phyloP scores from a whole-genome alignment of 1,140 invertebrate genomes.

The Saccostrea cuccullata region DNA sequence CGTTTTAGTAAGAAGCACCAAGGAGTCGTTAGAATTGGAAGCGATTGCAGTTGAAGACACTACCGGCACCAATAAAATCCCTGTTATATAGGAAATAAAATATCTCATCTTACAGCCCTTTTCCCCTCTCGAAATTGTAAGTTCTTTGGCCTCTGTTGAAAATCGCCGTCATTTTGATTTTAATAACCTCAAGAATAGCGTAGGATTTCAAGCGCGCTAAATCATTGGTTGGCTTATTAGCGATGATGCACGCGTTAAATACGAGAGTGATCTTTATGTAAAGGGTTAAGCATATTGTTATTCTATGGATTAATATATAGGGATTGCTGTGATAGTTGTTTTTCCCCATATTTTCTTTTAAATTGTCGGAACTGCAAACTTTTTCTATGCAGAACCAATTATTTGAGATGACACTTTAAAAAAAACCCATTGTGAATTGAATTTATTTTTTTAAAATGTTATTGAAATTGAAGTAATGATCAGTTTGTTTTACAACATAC shows the following conservation, averaged over 20 bases:
- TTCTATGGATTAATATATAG: not conserved
- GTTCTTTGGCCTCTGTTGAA: not conserved
- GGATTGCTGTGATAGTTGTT: not conserved
- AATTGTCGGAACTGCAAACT: not conserved
- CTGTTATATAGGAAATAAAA: not conserved
- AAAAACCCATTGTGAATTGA: not conserved
- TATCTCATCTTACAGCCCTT: not conserved
- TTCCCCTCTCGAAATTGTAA: not conserved
- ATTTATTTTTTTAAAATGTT: not conserved
- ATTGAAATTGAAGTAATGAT: not conserved
- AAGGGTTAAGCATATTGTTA: not conserved
- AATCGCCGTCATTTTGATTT: conserved; percentile 12
- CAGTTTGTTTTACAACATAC: not conserved
- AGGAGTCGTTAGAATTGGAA: conserved; percentile 21
- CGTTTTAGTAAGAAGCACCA: conserved; percentile 50
- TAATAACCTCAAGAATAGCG: not conserved
- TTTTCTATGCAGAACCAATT: not conserved
- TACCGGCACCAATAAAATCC: not conserved
- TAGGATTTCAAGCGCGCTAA: conserved; percentile 3
- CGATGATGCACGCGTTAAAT: not conserved
- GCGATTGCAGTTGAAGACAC: not conserved
- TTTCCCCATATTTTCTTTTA: too few relatives aligned
- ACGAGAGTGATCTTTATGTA: not conserved
- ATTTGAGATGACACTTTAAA: not conserved
- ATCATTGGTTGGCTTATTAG: not conserved